phyloP scores from a whole-genome alignment of 2,888 invertebrate species.

The Synergus umbraculus region DNA sequence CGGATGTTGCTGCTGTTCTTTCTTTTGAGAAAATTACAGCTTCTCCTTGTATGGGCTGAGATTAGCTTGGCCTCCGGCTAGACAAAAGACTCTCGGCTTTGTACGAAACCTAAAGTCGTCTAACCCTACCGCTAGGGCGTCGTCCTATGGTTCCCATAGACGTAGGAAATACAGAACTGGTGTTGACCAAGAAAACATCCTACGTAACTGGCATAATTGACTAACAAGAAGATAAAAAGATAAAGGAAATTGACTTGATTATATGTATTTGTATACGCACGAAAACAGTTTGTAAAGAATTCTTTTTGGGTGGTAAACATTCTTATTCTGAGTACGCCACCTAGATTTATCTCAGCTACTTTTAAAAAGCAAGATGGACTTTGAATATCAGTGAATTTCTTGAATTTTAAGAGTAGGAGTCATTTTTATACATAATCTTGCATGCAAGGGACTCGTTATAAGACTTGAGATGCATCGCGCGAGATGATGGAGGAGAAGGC shows the following conservation, averaged over 20 bases:
- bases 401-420: not conserved
- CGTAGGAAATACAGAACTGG: not conserved
- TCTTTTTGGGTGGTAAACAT: not conserved
- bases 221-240: constrained; percentile 6
- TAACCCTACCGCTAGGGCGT: not conserved
- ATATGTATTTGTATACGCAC: not conserved
- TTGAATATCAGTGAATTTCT: not conserved
- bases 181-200: not conserved
- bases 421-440: not conserved
- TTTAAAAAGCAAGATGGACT: not conserved
- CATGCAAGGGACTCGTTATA: not conserved
- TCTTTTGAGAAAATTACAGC: constrained; percentile 31
- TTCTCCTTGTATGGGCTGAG: constrained; percentile 20
- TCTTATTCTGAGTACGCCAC: not conserved
- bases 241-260: constrained; percentile 3
- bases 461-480: not conserved
- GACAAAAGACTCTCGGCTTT: constrained; percentile 2
- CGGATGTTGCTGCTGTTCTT: constrained; percentile 17
- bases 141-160: not conserved
- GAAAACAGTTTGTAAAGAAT: not conserved
- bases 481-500: not conserved
- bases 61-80: constrained; percentile 17
- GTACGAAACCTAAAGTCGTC: not conserved
- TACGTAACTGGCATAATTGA: constrained; percentile 6
- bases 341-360: not conserved